phyloP scores from a whole-genome alignment of 2,888 invertebrate species.

The Brassicogethes aeneus region DNA sequence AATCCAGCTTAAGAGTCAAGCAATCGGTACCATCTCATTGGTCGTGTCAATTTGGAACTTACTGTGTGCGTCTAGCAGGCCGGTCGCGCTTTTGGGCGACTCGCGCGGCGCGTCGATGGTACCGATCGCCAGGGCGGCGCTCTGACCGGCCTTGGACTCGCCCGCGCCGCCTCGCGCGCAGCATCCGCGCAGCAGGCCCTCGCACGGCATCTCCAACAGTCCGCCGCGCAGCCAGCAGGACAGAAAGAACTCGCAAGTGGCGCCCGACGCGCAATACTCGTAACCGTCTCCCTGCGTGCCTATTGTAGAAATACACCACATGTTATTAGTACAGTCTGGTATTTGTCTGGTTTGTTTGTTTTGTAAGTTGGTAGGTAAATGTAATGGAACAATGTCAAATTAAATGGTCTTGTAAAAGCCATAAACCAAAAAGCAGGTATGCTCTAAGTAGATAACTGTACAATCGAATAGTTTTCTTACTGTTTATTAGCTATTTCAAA shows the following conservation, averaged over 20 bases:
- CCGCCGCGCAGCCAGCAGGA: constrained; percentile 89
- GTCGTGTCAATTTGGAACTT: constrained; percentile 30
- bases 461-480: no score
- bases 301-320: constrained; percentile 4
- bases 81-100: constrained; percentile 50
- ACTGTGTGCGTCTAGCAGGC: constrained; percentile 41
- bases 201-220: constrained; percentile 73
- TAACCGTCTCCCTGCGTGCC: no score
- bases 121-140: constrained; percentile 55
- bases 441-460: no score
- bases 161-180: constrained; percentile 66
- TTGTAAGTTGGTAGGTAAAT: no score
- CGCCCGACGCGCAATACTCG: constrained; percentile 60
- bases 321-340: not conserved
- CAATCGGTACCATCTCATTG: constrained; percentile 22
- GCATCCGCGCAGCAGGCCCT: constrained; percentile 69
- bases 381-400: no score
- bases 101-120: constrained; percentile 50
- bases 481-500: no score
- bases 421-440: no score
- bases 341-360: not conserved
- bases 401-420: no score
- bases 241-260: constrained; percentile 84
- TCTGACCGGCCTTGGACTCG: constrained; percentile 48
- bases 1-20: constrained; percentile 14